These are phyloP conservation scores for Melanotus villosus DNA, from an alignment of 2,888 invertebrate species.

Conservation along the genomic window DNA sequence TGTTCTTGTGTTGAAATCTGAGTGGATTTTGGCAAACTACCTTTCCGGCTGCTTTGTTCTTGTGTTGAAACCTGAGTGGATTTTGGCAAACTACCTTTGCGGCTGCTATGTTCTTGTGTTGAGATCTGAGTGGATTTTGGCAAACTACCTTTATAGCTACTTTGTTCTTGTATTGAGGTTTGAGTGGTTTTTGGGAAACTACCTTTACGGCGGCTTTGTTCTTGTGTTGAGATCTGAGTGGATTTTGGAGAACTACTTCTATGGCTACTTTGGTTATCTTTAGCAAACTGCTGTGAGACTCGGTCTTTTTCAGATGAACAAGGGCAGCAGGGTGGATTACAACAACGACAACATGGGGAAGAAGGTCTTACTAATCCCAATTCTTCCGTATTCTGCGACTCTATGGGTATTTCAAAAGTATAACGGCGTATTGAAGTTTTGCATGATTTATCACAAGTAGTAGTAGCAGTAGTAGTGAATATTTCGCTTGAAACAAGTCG, in stretches of 20 bases:
- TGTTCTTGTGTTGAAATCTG: not conserved
- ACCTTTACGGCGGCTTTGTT: no score
- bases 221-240: not conserved
- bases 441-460: not conserved
- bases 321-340: no score
- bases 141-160: no score
- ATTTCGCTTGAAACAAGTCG: conserved; percentile 23
- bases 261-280: no score
- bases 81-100: not conserved
- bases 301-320: no score
- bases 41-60: not conserved
- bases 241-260: not conserved
- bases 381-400: not conserved
- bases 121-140: not conserved
- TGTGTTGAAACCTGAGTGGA: no score
- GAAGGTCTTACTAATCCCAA: no score
- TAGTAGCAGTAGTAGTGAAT: not conserved
- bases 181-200: not conserved
- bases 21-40: not conserved
- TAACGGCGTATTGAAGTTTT: conserved; percentile 36
- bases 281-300: no score
- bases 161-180: not conserved
- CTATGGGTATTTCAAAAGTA: conserved; percentile 39
- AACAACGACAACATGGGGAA: no score
- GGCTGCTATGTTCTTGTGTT: not conserved